phyloP scores from a whole-genome alignment of 1,140 invertebrate species.

The Trichonephila clavata region DNA sequence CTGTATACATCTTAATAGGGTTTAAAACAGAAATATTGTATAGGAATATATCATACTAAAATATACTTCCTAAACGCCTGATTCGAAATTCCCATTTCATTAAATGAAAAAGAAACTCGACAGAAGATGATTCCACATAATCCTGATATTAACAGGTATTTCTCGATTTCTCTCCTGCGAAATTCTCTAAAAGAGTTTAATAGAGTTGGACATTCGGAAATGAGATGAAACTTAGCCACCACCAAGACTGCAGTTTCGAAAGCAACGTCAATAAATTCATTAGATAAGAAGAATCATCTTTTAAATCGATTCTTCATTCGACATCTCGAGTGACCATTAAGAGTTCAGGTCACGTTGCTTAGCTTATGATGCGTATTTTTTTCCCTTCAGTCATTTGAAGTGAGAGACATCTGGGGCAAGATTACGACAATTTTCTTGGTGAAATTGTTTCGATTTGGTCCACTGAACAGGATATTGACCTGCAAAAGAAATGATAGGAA shows the following conservation, averaged over 20 bases:
- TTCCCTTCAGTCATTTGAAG: not conserved
- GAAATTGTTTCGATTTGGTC: conserved; percentile 1
- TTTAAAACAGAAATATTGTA: too few species aligned
- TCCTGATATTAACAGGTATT: too few species aligned
- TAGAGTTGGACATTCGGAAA: not conserved
- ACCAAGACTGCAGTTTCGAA: not conserved
- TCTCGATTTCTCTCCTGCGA: too few species aligned
- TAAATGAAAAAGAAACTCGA: too few species aligned
- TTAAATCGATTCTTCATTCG: conserved; percentile 39
- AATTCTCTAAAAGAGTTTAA: not conserved
- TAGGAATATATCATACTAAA: too few species aligned
- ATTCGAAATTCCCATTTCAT: too few species aligned
- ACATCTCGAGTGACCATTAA: conserved; percentile 9
- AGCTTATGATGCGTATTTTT: not conserved
- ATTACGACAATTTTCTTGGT: conserved; percentile 16
- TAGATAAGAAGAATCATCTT: not conserved
- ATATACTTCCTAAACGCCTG: too few species aligned
- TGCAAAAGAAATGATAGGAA: too few species aligned
- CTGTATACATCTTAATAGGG: too few species aligned
- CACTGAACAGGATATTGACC: not conserved
- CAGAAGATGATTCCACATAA: too few species aligned
- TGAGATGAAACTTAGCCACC: not conserved
- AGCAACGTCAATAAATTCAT: conserved; percentile 36
- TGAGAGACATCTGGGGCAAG: not conserved
- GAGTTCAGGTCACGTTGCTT: not conserved